Base-by-base conservation (phyloP, 1,140 invertebrate genomes). In the Rhagoletis pomonella region DNA sequence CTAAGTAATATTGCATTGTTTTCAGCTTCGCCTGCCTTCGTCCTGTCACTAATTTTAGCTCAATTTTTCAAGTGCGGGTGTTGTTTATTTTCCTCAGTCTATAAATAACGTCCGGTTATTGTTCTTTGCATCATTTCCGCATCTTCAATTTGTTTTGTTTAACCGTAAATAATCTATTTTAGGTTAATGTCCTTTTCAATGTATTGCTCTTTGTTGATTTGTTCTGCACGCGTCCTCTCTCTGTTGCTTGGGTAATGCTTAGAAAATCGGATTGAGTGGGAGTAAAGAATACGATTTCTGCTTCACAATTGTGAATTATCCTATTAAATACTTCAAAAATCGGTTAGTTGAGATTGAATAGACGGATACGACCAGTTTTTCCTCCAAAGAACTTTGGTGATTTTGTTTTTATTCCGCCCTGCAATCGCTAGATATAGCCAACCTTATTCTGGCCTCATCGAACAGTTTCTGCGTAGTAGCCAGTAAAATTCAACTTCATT, bases 101-200 rank as follows among this genome's bases (percentile, higher is more conserved):
- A 55, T 55, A 55, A 55, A 55, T 55, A 55, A 7, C 67, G 17
- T 17, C 42, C 4, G 17, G 39, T 12, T 29, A 65, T 73, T 44
- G 17, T 14, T 47, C 4, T 39, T 47, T 73, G 39, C 42, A 73
- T n/a, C 67, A 17, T 73, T 73, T 73, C 67, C 67, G 67, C 67
- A 17, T 47, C 42, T 42, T 47, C 3, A 47, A 73, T 73, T 47
- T 47, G 39, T 44, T 73, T 14, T 44, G 10, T 44, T 73, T 47
- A 73, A 47, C 67, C 67, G 67, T 73, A 73, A 73, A 42, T n/a
- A 73, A 47, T 73, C 44, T 73, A 73, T 73, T 73, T 73, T 73
- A 44, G 44, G 42, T 73, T 73, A 42, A 17, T 42, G 42, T 14
- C 14, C 67, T 73, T 73, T 17, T 73, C 12, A 12, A 44, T n/a